Base-by-base conservation (phyloP, 92 coral and sea anemone species). In the Montipora capitata region DNA sequence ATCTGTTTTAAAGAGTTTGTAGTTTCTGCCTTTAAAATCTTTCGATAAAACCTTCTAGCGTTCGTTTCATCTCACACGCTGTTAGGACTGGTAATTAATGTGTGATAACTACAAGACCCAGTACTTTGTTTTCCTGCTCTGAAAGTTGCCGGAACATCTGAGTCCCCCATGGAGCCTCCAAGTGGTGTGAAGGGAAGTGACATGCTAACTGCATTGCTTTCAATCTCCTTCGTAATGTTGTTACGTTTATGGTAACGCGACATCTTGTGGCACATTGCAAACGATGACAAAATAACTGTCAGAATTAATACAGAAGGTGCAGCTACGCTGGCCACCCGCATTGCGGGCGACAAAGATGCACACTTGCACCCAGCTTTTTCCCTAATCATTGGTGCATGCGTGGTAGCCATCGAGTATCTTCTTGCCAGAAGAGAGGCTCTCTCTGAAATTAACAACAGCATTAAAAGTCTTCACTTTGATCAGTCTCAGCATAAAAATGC, bases 251-350 rank as follows among this genome's bases (percentile, higher is more conserved):
- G 64, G 56, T 86, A 86, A 13, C 63, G 51, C 45, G 84, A 80
- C 57, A 80, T 78, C 66, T 86, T 90, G 58, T 68, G 87, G 40
- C 81, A 78, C 61, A 86, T 79, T 54, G 77, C 62, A 38, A 84
- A 54, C 6, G 94, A 85, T 7, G 79, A 73, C 42, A 86, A 39
- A 43, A 90, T 43, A 7, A 95, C 93, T 2, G 89, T 64, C n/a
- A 76, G 90, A 58, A 95, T 95, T 4, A 94, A 88, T 76, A 87
- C 87, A 65, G 94, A 93, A 54, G 98, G 94, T 18, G 90, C 83
- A 51, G 85, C 92, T 3, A 95, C 96, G 91, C 98, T 95, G 96
- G 98, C 98, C 77, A 90, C 86, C 74, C 88, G 91, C 83, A 95
- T 89, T 42, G 96, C 94, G 42, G 96, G 90, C 90, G 83, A 73